Evolutionary conservation across 2,797 vertebrate species (phyloP), one percentile per base, ranked within the genome.

Genomic region (Ctenopoma kingsleyae): DNA sequence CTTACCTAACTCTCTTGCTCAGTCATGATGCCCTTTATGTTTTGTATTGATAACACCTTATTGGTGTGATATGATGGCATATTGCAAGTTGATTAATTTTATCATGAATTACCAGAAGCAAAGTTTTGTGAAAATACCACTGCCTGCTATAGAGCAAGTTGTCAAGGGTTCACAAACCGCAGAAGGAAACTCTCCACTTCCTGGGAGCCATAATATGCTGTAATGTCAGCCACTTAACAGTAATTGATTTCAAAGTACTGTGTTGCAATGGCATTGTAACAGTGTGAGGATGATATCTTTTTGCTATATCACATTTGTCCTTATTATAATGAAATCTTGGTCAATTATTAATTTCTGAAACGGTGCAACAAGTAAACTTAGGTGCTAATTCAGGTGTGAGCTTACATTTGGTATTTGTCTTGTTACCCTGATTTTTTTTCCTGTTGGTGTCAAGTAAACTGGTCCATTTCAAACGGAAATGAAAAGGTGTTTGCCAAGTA

Each of bases 121-220:
- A 43, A 67, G 25, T 36, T 49, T 41, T 3, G 10, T n/a, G 22
- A 7, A 46, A 43, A 67, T 12, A 17, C 46, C 2, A 27, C 44
- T 38, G 43, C 7, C 20, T 44, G 30, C 38, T 36, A 17, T 12
- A 17, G 25, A 27, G 38, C 15, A 6, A 20, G 3, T 0, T 51
- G 6, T 43, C 10, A 35, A 23, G 9, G 52, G 49, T 41, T 60
- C 48, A 19, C 23, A 51, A 43, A 74, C 59, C 63, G 36, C 70
- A 57, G 40, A 49, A 73, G 52, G 67, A 77, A 81, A 59, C 50
- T 6, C 16, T 16, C 22, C 55, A 54, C 66, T 68, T 75, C 35
- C 64, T 54, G 43, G 52, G 12, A 35, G 41, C 6, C n/a, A 0
- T 25, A 16, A 36, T 70, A 52, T 44, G 16, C 23, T 57, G 10